A percentile compares a stretch with the other conserved stretches of the same genome.
Conservation (phyloP, 2,797 vertebrate genomes). For the Babyrousa celebensis region DNA sequence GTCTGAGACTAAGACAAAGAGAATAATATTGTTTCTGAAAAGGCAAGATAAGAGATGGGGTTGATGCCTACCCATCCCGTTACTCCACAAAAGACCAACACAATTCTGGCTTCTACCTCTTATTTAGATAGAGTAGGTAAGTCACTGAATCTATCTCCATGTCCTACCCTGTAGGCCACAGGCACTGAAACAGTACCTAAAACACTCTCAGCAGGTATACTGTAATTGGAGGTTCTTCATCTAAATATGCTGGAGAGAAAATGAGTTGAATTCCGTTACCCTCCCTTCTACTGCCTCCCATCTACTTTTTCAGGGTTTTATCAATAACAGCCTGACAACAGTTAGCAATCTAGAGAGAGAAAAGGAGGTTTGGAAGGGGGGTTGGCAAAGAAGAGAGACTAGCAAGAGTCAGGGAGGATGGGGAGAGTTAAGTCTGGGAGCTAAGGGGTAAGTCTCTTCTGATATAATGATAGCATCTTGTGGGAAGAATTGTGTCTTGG, state of each 20-base stretch:
- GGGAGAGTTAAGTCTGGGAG: neutral
- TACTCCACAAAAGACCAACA: neutral
- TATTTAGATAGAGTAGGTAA: neutral
- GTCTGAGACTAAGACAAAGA: no score
- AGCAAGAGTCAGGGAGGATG: neutral
- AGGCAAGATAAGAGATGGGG: no score
- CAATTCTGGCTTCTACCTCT: neutral
- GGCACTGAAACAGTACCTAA: neutral
- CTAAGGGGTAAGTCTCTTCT: neutral
- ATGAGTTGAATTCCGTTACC: neutral
- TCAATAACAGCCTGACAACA: neutral
- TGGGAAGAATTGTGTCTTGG: neutral
- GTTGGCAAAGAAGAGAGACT: neutral
- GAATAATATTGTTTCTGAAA: no score
- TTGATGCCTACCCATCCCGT: no score
- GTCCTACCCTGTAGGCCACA: neutral
- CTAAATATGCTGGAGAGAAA: neutral
- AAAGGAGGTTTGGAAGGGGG: neutral
- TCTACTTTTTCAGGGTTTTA: neutral
- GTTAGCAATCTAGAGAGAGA: neutral
- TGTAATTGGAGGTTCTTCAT: neutral
- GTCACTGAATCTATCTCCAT: neutral
- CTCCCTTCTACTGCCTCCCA: neutral
- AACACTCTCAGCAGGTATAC: rapidly evolving
- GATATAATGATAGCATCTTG: neutral